These are phyloP conservation scores for Ondatra zibethicus DNA, from an alignment of 2,113 vertebrate species.

Conservation along the genomic window DNA sequence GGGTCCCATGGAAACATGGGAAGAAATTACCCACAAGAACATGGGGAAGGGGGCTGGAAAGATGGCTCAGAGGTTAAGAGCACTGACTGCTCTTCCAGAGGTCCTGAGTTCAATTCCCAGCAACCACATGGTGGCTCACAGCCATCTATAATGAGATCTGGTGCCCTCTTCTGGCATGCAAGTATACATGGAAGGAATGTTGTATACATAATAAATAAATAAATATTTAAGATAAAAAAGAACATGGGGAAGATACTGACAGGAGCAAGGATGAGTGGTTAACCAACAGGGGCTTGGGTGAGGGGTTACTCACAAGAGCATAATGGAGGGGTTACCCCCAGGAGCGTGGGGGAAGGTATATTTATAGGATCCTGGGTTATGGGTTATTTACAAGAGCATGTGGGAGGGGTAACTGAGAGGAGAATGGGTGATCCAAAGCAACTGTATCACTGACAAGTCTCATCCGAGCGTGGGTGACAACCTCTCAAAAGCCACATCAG, in stretches of 20 bases:
- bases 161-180: too few species aligned
- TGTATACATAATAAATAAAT: too few species aligned
- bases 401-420: not conserved
- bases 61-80: too few species aligned
- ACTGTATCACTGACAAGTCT: not conserved
- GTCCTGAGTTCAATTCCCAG: too few species aligned
- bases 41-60: not conserved
- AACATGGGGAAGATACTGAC: not conserved
- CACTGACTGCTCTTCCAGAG: too few species aligned
- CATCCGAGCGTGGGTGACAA: not conserved
- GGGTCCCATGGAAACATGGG: not conserved
- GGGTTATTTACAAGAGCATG: not conserved
- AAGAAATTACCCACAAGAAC: not conserved
- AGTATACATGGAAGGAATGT: too few species aligned
- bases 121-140: too few species aligned
- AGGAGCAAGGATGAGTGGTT: not conserved
- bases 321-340: too few species aligned
- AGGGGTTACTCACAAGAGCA: not conserved
- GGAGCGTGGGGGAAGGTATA: not conserved
- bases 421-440: not conserved
- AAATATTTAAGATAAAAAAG: too few species aligned
- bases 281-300: not conserved
- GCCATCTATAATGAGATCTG: too few species aligned
- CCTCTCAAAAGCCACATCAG: not conserved
- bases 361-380: not conserved